A percentile compares a stretch with the other conserved stretches of the same genome.
Evolutionary conservation across 2,113 vertebrate genomes (phyloP).

Genomic region (Salvelinus fontinalis): DNA sequence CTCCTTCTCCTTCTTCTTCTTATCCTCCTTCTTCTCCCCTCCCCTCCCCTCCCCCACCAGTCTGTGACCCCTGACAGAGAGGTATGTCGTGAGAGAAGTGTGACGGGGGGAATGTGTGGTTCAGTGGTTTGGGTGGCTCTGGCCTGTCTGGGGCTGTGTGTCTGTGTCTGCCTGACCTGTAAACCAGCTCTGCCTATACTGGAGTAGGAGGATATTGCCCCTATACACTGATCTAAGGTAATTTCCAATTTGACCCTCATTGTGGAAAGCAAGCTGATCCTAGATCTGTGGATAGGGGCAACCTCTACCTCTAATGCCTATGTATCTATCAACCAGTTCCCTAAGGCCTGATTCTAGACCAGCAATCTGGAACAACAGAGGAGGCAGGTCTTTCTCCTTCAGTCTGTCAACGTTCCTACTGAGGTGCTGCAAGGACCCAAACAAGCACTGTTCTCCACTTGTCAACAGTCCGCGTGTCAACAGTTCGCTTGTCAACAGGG

Average conservation of each 20-base stretch:
- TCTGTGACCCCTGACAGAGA: constrained; percentile 64
- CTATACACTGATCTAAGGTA: neutral
- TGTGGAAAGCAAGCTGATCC: neutral
- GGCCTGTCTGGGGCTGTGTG: constrained; percentile 29
- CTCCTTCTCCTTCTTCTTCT: neutral
- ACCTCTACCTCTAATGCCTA: constrained; percentile 9
- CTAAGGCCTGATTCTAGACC: constrained; percentile 7
- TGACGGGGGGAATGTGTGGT: constrained; percentile 57
- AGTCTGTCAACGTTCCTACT: neutral
- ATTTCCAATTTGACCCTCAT: constrained; percentile 3
- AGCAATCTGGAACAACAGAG: constrained; percentile 18
- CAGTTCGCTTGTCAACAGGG: too few species aligned
- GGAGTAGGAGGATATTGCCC: neutral
- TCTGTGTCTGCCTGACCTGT: neutral
- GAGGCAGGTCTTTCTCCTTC: neutral
- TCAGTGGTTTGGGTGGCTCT: constrained; percentile 47
- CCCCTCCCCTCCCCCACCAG: constrained; percentile 19
- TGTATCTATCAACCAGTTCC: neutral
- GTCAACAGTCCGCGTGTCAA: too few species aligned
- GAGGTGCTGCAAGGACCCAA: neutral
- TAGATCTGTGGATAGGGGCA: neutral
- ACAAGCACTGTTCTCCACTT: neutral
- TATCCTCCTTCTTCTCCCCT: constrained; percentile 1
- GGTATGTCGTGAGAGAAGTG: constrained; percentile 64
- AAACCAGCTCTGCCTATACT: neutral